Evolutionary conservation across 92 coral and sea anemone genomes (phyloP), one percentile per base, ranked within the genome.

Genomic region (Palythoa caribaeorum): DNA sequence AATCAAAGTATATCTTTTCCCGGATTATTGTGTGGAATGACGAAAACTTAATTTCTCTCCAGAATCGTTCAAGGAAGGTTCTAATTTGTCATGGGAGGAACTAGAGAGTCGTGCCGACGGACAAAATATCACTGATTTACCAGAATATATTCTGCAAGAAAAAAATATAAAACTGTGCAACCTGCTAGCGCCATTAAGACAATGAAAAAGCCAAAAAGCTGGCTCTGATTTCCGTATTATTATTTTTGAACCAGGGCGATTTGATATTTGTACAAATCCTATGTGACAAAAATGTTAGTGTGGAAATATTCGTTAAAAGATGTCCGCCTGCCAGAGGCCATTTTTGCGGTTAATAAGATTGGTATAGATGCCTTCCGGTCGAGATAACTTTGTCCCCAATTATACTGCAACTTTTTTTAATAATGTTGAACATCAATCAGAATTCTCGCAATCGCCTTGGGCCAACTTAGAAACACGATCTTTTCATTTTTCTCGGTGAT

Each of bases 381-480:
- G 39, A 80, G 81, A 89, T 92, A 80, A 84, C 90, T 92, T 66
- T 47, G 88, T 69, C 79, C 88, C 65, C 96, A 94, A 86, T 88
- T 91, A 91, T 80, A 89, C 87, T 88, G 93, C 88, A 87, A 91
- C 92, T 89, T 93, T 85, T 92, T 94, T 91, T 89, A 88, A 86
- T 93, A 92, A 94, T 93, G 92, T 91, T 90, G 57, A 80, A 89
- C 86, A 88, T 87, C 89, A 77, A 78, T 87, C 87, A 84, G 84
- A 89, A 77, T 93, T 91, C 76, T 85, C 90, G 85, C 77, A 44
- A 88, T 94, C 77, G 98, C 98, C 98, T 92, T 89, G 96, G 98
- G 98, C 98, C 20, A 93, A 80, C 75, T 75, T 74, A 80, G 96
- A 94, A 94, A 94, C 86, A 87, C 92, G 98, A 94, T 94, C 92